Evolutionary conservation across 2,888 invertebrate species (phyloP).

Genomic region (Sinohyriopsis cumingii): DNA sequence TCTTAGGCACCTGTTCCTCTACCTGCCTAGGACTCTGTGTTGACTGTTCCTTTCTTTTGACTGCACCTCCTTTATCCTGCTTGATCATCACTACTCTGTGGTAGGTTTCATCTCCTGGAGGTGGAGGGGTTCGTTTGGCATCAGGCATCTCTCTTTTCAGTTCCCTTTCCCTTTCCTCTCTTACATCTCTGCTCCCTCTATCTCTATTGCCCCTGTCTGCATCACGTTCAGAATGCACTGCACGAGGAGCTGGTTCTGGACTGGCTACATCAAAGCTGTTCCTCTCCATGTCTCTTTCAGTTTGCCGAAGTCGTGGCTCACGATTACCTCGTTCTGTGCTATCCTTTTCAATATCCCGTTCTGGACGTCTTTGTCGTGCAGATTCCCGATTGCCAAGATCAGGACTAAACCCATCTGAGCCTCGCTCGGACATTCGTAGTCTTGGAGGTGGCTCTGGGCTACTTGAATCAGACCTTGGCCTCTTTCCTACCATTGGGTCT

Average conservation of each 20-base stretch:
- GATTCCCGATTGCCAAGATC: too few species aligned
- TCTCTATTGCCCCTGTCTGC: constrained; percentile 3
- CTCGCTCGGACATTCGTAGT: too few species aligned
- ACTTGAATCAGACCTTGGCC: constrained; percentile 1
- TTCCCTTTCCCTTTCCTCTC: constrained; percentile 7
- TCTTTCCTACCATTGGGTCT: constrained; percentile 3
- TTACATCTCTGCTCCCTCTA: constrained; percentile 8
- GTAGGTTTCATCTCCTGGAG: constrained; percentile 13
- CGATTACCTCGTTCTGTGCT: too few species aligned
- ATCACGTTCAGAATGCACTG: constrained; percentile 6
- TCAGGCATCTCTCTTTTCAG: not conserved
- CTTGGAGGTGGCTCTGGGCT: constrained; percentile 2
- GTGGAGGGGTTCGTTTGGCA: constrained; percentile 4
- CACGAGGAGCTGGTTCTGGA: constrained; percentile 6
- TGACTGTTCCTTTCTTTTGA: not conserved
- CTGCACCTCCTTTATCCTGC: constrained; percentile 4
- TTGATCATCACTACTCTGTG: constrained; percentile 18
- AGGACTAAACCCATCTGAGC: too few species aligned
- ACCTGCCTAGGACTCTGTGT: not conserved
- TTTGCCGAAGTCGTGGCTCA: too few species aligned
- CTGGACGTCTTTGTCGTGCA: too few species aligned
- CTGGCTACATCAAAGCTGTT: too few species aligned
- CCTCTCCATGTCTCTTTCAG: too few species aligned
- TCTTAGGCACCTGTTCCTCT: constrained; percentile 9
- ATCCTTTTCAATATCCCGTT: too few species aligned